Evolutionary conservation across 2,113 vertebrate genomes (phyloP).

Genomic region (Pao palembangensis): DNA sequence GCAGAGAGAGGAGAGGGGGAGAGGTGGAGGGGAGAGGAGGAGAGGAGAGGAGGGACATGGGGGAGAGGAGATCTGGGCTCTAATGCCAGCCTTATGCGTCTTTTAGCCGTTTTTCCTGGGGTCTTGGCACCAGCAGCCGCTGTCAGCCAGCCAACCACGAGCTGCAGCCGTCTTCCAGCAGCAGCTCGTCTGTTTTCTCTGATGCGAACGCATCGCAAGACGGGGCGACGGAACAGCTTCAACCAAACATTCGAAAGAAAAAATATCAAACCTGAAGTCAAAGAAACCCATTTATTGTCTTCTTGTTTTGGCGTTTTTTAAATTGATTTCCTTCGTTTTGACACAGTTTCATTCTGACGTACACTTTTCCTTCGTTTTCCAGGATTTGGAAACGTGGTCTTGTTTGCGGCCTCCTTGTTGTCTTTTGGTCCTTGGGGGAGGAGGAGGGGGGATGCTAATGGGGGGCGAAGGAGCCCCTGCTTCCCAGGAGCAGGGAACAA

Average conservation of each 20-base stretch:
- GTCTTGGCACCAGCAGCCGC: slow-evolving; percentile 87
- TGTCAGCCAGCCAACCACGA: slow-evolving; percentile 96
- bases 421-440: slow-evolving; percentile 57
- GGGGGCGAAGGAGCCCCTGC: too few relatives aligned
- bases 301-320: background rate
- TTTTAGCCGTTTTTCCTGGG: slow-evolving; percentile 86
- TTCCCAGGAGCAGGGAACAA: slow-evolving; percentile 50
- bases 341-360: slow-evolving; percentile 11
- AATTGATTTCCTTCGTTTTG: background rate
- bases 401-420: slow-evolving; percentile 42
- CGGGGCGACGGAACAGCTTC: too few relatives aligned
- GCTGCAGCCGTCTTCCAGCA: too few relatives aligned
- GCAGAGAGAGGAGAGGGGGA: slow-evolving; percentile 58
- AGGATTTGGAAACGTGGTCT: slow-evolving; percentile 6
- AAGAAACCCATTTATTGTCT: too few relatives aligned
- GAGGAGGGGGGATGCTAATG: slow-evolving; percentile 33
- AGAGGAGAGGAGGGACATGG: slow-evolving; percentile 56
- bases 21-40: slow-evolving; percentile 39
- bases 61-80: slow-evolving; percentile 81
- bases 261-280: slow-evolving; percentile 83
- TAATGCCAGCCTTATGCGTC: slow-evolving; percentile 91
- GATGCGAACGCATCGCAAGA: too few relatives aligned
- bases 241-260: too few relatives aligned
- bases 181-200: too few relatives aligned
- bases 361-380: slow-evolving; percentile 1